These are phyloP conservation scores for Poicephalus meyeri DNA, from an alignment of 2,113 vertebrate genomes.

Conservation along the genomic window DNA sequence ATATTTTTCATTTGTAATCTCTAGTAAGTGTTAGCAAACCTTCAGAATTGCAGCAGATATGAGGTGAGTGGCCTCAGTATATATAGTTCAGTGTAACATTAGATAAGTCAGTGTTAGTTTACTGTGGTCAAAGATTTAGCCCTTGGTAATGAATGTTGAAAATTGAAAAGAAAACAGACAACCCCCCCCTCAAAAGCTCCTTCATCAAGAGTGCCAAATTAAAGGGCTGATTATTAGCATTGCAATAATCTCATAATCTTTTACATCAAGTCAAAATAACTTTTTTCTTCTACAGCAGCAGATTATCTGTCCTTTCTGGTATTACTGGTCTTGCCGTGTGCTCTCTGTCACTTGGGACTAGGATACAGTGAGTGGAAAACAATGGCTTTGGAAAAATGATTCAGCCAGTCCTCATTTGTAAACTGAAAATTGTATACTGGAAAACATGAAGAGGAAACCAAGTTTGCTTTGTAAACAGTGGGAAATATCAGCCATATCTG, in stretches of 20 bases:
- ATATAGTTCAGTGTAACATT: not conserved
- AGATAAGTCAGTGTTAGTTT: not conserved
- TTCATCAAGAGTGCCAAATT: not conserved
- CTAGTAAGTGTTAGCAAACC: not conserved
- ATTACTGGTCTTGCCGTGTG: not conserved
- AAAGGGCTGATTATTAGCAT: not conserved
- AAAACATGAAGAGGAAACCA: not conserved
- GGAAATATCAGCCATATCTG: constrained; percentile 2
- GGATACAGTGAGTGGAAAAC: not conserved
- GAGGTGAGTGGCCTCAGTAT: not conserved
- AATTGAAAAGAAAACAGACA: not conserved
- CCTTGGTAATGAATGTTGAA: not conserved
- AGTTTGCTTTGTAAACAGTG: constrained; percentile 12
- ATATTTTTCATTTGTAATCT: not conserved
- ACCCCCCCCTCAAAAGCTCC: not conserved
- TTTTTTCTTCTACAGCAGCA: not conserved
- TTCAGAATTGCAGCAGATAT: not conserved
- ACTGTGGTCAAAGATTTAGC: not conserved
- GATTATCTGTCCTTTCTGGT: not conserved
- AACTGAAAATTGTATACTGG: not conserved
- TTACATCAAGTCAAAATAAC: not conserved
- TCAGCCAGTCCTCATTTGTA: not conserved
- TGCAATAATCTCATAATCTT: not conserved
- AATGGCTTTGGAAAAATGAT: not conserved
- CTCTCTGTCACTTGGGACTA: not conserved